phyloP scores from a whole-genome alignment of 2,113 vertebrate species.

The Etheostoma spectabile region DNA sequence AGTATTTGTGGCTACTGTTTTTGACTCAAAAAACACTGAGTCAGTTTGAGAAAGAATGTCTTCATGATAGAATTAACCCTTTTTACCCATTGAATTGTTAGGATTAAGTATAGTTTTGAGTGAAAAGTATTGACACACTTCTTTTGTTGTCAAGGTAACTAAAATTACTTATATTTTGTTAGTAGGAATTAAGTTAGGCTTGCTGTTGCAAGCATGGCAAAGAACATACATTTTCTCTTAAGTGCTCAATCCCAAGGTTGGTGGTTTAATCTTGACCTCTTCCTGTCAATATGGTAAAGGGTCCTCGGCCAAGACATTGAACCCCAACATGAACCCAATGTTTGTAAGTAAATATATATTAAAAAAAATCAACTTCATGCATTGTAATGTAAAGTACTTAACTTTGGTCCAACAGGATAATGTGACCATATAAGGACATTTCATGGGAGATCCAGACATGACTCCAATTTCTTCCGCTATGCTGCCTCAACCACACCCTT shows the following conservation, averaged over 20 bases:
- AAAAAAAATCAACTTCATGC: background rate
- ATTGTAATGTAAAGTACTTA: background rate
- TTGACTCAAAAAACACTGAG: background rate
- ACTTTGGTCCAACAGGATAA: slow-evolving; percentile 3
- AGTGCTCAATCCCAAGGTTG: background rate
- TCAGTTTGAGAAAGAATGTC: background rate
- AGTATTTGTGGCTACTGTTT: background rate
- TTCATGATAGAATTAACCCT: background rate
- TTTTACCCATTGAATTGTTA: background rate
- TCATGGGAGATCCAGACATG: slow-evolving; percentile 50
- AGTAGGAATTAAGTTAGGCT: background rate
- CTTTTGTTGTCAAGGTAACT: background rate
- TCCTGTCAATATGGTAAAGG: background rate
- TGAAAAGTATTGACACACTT: background rate
- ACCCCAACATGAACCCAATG: background rate
- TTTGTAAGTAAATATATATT: background rate
- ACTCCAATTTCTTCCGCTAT: slow-evolving; percentile 33
- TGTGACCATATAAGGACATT: background rate
- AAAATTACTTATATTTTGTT: background rate
- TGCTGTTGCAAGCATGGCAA: background rate
- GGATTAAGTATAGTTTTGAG: background rate
- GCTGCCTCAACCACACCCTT: slow-evolving; percentile 20
- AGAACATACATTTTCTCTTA: background rate
- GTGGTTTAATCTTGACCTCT: background rate
- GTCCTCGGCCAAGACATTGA: background rate